Conservation (phyloP, 2,113 vertebrate species). For the Megalops atlanticus region DNA sequence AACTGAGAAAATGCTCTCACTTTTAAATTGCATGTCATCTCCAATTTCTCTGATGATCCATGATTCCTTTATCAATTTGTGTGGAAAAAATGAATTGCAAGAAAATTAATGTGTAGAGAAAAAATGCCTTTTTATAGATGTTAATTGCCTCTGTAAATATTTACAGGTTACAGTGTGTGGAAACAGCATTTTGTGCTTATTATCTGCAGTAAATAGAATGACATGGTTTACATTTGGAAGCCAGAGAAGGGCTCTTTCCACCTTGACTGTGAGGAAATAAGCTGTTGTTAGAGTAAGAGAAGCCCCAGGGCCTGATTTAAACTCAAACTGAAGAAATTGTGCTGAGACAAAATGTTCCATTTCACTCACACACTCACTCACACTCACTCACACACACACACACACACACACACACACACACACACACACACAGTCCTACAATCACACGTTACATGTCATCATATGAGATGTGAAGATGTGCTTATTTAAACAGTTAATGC, state of each 20-base stretch:
- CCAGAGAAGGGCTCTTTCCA: not conserved
- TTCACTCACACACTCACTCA: not conserved
- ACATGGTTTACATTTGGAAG: constrained; percentile 8
- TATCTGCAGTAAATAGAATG: not conserved
- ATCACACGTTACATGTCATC: not conserved
- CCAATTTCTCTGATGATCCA: not conserved
- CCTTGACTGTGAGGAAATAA: not conserved
- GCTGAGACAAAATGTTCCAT: not conserved
- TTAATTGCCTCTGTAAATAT: constrained; percentile 24
- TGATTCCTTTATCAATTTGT: not conserved
- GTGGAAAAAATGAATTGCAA: not conserved
- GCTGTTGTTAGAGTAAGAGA: not conserved
- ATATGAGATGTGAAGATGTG: not conserved
- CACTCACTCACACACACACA: not conserved
- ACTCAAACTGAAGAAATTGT: not conserved
- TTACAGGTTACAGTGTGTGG: constrained; percentile 1
- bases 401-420: not conserved
- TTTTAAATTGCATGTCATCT: constrained; percentile 6
- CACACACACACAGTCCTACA: not conserved
- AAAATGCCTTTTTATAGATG: not conserved
- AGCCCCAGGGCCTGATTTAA: not conserved
- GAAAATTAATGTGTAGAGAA: not conserved
- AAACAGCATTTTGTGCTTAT: not conserved
- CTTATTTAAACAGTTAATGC: too few relatives aligned
- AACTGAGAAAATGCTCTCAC: not conserved